Evolutionary conservation across 30 jellyfish, hydroid and myxozoan species (phyloP), one percentile per base, ranked within the genome.

Genomic region (Nemopilema nomurai): DNA sequence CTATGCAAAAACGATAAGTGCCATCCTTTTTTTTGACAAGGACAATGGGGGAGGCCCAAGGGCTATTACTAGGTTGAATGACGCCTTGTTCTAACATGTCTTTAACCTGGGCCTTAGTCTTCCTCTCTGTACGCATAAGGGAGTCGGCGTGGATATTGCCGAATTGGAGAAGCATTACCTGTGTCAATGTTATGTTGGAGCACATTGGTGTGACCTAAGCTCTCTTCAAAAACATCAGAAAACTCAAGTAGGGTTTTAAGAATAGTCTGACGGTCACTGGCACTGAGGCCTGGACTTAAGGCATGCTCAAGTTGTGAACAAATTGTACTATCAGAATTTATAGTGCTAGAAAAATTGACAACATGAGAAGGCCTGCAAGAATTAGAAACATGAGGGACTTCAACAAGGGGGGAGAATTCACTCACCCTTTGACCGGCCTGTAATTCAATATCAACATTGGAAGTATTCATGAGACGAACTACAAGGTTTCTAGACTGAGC

Each of bases 71-170:
- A 86, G 78, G 4, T 75, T 81, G 30, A 0, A 87, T 79, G 0
- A 79, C 87, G 51, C 87, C 92, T 57, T 80, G 86, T 23, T 87
- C 49, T 3, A 87, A 83, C 96, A 87, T 79, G 16, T 69, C 82
- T 50, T 51, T 7, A n/a, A 32, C 82, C 68, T 71, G 82, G n/a
- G 65, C 26, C 82, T 71, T 32, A 28, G 68, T 18, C 23, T 71
- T n/a, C 82, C 23, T 28, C 82, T 28, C 80, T 32, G 79, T 75
- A 51, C 16, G 74, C 76, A 33, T 32, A 75, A 29, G 80, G 85
- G 21, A 75, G 79, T 20, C 76, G 80, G 16, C 80, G 74, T 8
- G 85, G 79, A 51, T 75, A 75, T 26, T 49, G 80, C 7, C 85
- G 85, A 26, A 75, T 51, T 13, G n/a, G n/a, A n/a, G n/a, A n/a